Conservation (phyloP, 2,888 invertebrate species). For the Caenorhabditis imperialis region DNA sequence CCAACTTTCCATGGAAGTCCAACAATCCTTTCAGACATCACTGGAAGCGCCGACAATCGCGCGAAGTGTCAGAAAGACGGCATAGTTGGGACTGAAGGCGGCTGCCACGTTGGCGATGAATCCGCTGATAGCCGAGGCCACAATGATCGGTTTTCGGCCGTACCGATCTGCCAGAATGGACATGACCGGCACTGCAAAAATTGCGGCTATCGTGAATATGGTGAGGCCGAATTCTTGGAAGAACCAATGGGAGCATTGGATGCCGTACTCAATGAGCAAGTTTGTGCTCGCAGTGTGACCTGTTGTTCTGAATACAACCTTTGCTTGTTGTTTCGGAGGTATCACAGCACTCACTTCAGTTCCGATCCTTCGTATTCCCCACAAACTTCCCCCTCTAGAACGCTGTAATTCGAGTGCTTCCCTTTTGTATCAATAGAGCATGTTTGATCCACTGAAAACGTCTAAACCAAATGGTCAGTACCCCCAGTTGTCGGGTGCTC, state of each 20-base stretch:
- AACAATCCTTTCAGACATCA: conserved; percentile 52
- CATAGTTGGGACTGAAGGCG: conserved; percentile 41
- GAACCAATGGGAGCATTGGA: conserved; percentile 44
- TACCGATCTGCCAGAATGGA: conserved; percentile 49
- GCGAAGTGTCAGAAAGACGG: conserved; percentile 32
- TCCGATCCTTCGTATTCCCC: background rate
- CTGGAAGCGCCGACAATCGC: conserved; percentile 42
- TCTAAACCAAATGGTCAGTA: conserved; percentile 8
- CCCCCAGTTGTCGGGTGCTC: background rate
- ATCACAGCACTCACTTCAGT: conserved; percentile 26
- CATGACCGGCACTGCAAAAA: conserved; percentile 45
- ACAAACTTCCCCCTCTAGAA: conserved; percentile 5
- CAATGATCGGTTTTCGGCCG: conserved; percentile 47
- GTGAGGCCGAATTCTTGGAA: conserved; percentile 49
- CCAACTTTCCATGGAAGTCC: no score
- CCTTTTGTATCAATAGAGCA: conserved; percentile 25
- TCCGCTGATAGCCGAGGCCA: conserved; percentile 19
- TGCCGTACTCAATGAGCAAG: conserved; percentile 35
- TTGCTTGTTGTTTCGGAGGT: no score
- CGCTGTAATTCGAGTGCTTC: background rate
- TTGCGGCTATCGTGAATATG: conserved; percentile 47
- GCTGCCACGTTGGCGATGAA: conserved; percentile 43
- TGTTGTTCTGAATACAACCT: conserved; percentile 3
- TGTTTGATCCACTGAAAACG: conserved; percentile 8
- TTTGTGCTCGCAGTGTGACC: conserved; percentile 20